A percentile compares a stretch with the other conserved stretches of the same genome.
These are phyloP conservation scores for Chionis minor DNA, from an alignment of 2,113 vertebrate genomes.

Conservation along the genomic window DNA sequence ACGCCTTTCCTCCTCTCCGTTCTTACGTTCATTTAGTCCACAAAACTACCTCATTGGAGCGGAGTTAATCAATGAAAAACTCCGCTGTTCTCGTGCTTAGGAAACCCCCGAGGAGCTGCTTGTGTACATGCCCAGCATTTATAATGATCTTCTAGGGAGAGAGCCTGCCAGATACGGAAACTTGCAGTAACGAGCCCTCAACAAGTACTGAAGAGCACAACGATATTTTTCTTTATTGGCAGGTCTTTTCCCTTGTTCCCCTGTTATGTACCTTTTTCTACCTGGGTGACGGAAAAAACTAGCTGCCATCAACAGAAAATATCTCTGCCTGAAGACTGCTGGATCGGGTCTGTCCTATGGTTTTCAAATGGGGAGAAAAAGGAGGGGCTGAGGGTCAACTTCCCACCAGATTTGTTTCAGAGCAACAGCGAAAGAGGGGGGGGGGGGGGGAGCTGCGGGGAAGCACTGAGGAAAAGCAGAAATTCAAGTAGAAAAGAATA, in stretches of 20 bases:
- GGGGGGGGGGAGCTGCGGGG: no score
- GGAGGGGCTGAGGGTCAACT: not conserved
- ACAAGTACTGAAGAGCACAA: not conserved
- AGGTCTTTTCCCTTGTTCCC: not conserved
- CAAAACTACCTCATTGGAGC: fast-evolving
- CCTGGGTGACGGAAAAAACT: not conserved
- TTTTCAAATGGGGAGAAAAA: not conserved
- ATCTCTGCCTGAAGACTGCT: not conserved
- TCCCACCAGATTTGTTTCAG: not conserved
- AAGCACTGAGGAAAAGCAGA: not conserved
- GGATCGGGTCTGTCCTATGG: not conserved
- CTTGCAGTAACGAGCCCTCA: not conserved
- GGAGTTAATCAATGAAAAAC: not conserved
- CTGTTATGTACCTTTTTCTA: not conserved
- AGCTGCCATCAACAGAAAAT: not conserved
- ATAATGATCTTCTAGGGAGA: fast-evolving
- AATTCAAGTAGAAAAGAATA: not conserved
- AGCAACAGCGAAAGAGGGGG: not conserved
- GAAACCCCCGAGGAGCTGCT: not conserved
- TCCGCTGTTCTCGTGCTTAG: fast-evolving
- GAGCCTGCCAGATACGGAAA: not conserved
- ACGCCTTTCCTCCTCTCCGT: not conserved
- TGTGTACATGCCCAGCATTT: fast-evolving
- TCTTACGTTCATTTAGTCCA: not conserved
- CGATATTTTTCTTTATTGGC: not conserved